Base-by-base conservation (phyloP, 2,113 vertebrate species). In the Sisor rabdophorus region DNA sequence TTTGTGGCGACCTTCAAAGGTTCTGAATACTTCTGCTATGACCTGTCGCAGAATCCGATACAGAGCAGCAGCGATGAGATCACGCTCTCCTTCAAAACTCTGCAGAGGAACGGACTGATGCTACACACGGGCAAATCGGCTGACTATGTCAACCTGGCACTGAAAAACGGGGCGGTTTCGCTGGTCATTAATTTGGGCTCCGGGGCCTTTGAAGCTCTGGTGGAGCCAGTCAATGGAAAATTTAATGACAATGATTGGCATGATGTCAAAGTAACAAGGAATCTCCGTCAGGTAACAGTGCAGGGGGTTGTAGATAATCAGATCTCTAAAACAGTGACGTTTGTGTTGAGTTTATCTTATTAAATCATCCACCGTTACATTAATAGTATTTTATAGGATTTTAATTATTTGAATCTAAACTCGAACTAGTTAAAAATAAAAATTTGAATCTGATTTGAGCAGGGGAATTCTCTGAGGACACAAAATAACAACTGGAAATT, bases 221-320 rank as follows among this genome's bases (percentile, higher is more conserved):
- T 99, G 95, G 97, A 99, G 92, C 96, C 96, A 24, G 97, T 98
- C 93, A 98, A 98, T 92, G 97, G 97, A 89, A 99, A 99, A 93
- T 99, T 99, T 95, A 99, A 99, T 96, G 97, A 99, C 95, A 99
- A 99, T 96, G 95, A 95, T 94, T 99, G 97, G 97, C 97, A 99
- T 94, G 97, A 98, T 96, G 96, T 99, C 92, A 99, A 99, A 95
- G 97, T 99, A 91, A 98, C 96, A 91, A 93, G 96, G 94, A 99
- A 98, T 93, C 95, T 99, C 89, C 96, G 97, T 95, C 97, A 99
- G 97, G 97, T 99, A 98, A 98, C 95, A 94, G 93, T 93, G 94
- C 93, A 94, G 92, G 93, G 93, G 92, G 94, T 65, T 58, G 68
- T 61, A 67, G 47, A 48, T 50, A 90, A 92, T 86, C 79, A 79